Percentiles rank a stretch among this genome's conserved stretches.
These are phyloP conservation scores for Gastracanthus pulcherrimus DNA, from an alignment of 2,888 invertebrate genomes.

Conservation along the genomic window DNA sequence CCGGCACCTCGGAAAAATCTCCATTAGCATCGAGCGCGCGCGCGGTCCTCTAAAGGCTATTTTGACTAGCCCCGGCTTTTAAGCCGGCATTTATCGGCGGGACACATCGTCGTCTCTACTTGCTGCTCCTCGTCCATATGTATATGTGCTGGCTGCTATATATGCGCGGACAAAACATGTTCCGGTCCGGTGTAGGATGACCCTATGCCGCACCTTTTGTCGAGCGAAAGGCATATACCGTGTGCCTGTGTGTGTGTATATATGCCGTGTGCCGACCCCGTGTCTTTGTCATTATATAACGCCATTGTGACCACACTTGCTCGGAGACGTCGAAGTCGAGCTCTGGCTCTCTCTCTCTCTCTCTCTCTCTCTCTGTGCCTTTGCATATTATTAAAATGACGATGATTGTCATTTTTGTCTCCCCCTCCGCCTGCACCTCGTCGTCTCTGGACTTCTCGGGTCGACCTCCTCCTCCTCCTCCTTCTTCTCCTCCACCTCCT, in stretches of 20 bases:
- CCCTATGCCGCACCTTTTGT: slow-evolving; percentile 77
- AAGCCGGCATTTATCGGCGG: slow-evolving; percentile 19
- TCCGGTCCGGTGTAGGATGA: slow-evolving; percentile 78
- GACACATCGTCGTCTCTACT: background rate
- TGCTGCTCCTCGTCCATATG: background rate
- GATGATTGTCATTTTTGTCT: slow-evolving; percentile 77
- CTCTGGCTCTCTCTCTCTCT: slow-evolving; percentile 11
- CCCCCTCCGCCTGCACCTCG: slow-evolving; percentile 58
- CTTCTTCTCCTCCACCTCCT: slow-evolving; percentile 53
- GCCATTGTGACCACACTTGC: slow-evolving; percentile 78
- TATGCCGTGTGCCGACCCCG: slow-evolving; percentile 62
- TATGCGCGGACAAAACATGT: slow-evolving; percentile 75
- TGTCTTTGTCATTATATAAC: slow-evolving; percentile 78
- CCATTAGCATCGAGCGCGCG: slow-evolving; percentile 14
- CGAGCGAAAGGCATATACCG: slow-evolving; percentile 75
- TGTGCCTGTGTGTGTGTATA: background rate
- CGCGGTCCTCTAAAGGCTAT: background rate
- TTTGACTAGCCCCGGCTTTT: no score
- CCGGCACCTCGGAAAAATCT: slow-evolving; percentile 22
- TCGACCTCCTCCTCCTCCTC: slow-evolving; percentile 59
- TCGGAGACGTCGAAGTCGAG: slow-evolving; percentile 69
- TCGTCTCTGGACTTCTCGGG: slow-evolving; percentile 43
- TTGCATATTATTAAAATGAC: slow-evolving; percentile 77
- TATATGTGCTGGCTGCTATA: no score
- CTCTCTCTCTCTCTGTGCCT: slow-evolving; percentile 65